Conservation (phyloP, 2,888 invertebrate species). For the Mechanitis messenoides region DNA sequence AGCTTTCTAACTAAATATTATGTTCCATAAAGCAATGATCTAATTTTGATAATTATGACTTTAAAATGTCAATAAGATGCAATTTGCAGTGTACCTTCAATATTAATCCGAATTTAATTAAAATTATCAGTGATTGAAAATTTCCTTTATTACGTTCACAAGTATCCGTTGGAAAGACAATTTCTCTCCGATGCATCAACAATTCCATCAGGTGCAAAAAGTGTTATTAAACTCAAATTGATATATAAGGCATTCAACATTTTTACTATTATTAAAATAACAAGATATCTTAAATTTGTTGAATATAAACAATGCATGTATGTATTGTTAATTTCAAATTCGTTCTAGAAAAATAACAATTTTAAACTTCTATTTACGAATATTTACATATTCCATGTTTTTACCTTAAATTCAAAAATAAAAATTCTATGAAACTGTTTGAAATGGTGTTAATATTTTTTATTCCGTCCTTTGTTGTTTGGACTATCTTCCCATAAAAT, state of each 20-base stretch:
- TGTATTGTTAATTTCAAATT: too few relatives aligned
- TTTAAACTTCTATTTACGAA: too few relatives aligned
- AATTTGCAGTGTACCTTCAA: conserved; percentile 12
- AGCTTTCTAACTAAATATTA: neutral
- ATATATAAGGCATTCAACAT: conserved; percentile 17
- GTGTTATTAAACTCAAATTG: conserved; percentile 34
- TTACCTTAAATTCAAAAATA: too few relatives aligned
- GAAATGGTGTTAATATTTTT: too few relatives aligned
- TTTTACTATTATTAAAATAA: conserved; percentile 11
- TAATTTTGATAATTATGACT: too few relatives aligned
- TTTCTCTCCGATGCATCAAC: conserved; percentile 23
- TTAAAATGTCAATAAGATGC: neutral
- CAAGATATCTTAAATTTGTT: too few relatives aligned
- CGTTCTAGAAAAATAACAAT: too few relatives aligned
- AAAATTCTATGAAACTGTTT: too few relatives aligned
- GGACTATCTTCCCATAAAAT: too few relatives aligned
- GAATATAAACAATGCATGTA: too few relatives aligned
- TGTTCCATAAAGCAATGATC: neutral
- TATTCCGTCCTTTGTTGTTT: too few relatives aligned
- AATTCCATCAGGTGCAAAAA: conserved; percentile 25
- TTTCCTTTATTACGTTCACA: conserved; percentile 33
- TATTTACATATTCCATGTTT: too few relatives aligned
- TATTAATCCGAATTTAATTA: conserved; percentile 19
- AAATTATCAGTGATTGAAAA: conserved; percentile 29
- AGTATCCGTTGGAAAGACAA: conserved; percentile 28